phyloP scores from a whole-genome alignment of 2,888 invertebrate species.

The Heliconius ismenius region DNA sequence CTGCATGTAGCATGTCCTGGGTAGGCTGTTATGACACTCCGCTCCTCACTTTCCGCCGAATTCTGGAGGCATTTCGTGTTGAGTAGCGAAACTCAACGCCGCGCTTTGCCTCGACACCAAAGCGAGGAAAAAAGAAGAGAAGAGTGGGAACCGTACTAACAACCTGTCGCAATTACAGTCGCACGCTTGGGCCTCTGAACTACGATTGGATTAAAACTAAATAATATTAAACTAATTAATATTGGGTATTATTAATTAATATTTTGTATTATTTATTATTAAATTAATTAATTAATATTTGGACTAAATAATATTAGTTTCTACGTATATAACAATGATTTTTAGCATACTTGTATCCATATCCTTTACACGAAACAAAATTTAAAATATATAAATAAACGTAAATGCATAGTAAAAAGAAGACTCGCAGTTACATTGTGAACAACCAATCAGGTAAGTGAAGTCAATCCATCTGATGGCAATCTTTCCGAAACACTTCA shows the following conservation, averaged over 20 bases:
- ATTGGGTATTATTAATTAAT: too few species aligned
- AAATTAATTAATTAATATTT: too few species aligned
- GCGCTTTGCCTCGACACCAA: too few species aligned
- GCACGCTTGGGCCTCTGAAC: not conserved
- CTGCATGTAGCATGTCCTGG: not conserved
- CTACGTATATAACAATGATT: not conserved
- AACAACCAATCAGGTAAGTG: conserved; percentile 36
- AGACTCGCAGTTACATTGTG: conserved; percentile 11
- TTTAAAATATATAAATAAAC: not conserved
- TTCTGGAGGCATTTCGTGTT: not conserved
- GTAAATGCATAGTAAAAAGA: conserved; percentile 3
- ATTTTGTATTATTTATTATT: too few species aligned
- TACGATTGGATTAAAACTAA: not conserved
- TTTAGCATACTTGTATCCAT: not conserved
- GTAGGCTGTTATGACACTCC: not conserved
- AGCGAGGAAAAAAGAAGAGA: too few species aligned
- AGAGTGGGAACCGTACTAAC: not conserved
- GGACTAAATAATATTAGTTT: not conserved
- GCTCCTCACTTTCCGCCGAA: not conserved
- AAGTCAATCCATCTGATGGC: conserved; percentile 34
- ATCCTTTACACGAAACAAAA: not conserved
- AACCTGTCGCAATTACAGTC: not conserved
- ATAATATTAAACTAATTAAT: too few species aligned
- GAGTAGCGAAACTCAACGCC: too few species aligned
- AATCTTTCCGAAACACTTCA: conserved; percentile 31